Conservation (phyloP, 1,140 invertebrate genomes). For the Hyposmocoma kahamanoa region DNA sequence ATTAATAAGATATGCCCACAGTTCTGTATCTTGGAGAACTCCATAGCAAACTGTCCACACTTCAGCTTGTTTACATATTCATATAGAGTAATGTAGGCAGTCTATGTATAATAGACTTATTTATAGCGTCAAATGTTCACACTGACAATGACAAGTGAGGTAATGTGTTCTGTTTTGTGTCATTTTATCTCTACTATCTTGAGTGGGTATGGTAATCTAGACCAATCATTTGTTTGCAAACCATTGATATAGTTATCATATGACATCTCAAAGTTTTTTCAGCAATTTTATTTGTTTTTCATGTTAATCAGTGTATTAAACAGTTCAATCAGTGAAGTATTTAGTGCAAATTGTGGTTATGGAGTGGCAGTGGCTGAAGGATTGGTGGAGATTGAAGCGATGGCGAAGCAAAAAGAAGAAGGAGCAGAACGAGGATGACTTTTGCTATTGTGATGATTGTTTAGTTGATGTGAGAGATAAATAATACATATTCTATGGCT, state of each 20-base stretch:
- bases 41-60: not conserved
- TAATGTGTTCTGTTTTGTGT: conserved; percentile 60
- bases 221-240: too few species aligned
- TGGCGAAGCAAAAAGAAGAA: conserved; percentile 76
- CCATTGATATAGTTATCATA: too few species aligned
- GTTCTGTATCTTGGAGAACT: too few species aligned
- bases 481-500: not conserved
- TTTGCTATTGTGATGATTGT: conserved; percentile 84
- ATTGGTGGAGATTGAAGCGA: conserved; percentile 84
- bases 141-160: conserved; percentile 65
- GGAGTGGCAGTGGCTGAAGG: conserved; percentile 85
- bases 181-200: conserved; percentile 63
- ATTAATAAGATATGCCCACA: too few species aligned
- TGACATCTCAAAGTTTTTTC: too few species aligned
- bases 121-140: conserved; percentile 27
- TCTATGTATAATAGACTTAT: conserved; percentile 19
- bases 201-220: too few species aligned
- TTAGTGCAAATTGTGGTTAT: conserved; percentile 59
- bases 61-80: not conserved
- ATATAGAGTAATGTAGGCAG: not conserved
- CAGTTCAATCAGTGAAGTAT: conserved; percentile 16
- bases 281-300: too few species aligned
- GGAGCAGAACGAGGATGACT: conserved; percentile 74
- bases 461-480: conserved; percentile 73
- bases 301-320: not conserved